Evolutionary conservation across 2,888 invertebrate genomes (phyloP).

Genomic region (Nebria brevicollis): DNA sequence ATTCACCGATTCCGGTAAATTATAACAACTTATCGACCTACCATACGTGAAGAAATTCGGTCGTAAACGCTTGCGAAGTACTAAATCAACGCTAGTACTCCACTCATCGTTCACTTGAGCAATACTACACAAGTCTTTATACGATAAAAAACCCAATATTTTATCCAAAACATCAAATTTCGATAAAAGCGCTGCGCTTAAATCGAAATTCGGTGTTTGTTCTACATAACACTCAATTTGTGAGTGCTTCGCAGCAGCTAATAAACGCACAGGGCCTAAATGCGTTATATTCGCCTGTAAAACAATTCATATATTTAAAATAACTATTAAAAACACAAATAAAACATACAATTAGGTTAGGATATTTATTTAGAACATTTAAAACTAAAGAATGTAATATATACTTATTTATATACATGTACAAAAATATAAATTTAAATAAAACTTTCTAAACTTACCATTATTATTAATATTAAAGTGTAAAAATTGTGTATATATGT

Average conservation of each 20-base stretch:
- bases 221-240: background rate
- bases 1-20: conserved; percentile 15
- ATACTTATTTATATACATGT: background rate
- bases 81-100: conserved; percentile 7
- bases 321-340: no score
- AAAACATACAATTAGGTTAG: background rate
- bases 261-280: no score
- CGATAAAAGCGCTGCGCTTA: conserved; percentile 28
- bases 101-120: conserved; percentile 22
- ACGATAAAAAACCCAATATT: conserved; percentile 28
- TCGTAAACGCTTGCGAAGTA: conserved; percentile 22
- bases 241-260: no score
- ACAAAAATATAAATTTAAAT: background rate
- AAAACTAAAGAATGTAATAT: background rate
- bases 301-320: no score
- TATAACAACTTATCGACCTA: conserved; percentile 5
- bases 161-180: conserved; percentile 32
- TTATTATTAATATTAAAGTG: background rate
- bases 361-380: background rate
- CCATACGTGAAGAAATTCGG: conserved; percentile 31
- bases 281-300: no score
- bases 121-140: conserved; percentile 27
- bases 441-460: background rate
- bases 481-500: background rate
- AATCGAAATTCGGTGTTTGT: conserved; percentile 31